phyloP scores from a whole-genome alignment of 2,797 vertebrate genomes.

The Crax fasciolata region DNA sequence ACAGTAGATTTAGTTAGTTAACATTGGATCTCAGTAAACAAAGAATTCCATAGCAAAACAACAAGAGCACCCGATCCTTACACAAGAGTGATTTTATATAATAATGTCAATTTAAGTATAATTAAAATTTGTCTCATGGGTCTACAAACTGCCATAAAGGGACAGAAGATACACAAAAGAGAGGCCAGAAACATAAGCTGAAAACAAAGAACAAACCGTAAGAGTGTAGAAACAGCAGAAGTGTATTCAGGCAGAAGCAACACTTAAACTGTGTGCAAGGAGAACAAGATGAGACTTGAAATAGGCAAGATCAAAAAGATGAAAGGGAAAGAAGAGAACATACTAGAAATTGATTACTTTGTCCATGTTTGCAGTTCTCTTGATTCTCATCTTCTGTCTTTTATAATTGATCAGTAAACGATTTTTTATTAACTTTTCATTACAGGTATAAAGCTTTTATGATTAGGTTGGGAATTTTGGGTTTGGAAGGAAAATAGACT shows the following conservation, averaged over 20 bases:
- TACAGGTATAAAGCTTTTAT: background rate
- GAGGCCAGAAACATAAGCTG: background rate
- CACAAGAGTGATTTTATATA: background rate
- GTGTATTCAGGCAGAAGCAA: background rate
- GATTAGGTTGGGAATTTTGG: background rate
- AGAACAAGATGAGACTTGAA: background rate
- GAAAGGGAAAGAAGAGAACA: constrained; percentile 20
- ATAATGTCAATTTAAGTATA: constrained; percentile 18
- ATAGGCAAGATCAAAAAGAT: constrained; percentile 13
- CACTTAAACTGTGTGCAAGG: background rate
- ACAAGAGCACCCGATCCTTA: background rate
- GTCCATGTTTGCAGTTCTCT: background rate
- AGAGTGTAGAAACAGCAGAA: background rate
- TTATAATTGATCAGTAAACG: background rate
- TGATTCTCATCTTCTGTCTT: background rate
- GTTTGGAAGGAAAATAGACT: background rate
- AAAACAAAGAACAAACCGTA: background rate
- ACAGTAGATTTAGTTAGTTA: background rate
- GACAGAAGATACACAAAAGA: background rate
- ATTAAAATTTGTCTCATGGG: background rate
- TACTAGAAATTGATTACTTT: constrained; percentile 14
- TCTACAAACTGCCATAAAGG: background rate
- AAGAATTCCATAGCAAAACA: background rate
- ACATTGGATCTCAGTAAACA: background rate
- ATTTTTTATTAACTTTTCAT: constrained; percentile 22